Conservation (phyloP, 1,140 invertebrate genomes). For the Drosophila nebulosa region DNA sequence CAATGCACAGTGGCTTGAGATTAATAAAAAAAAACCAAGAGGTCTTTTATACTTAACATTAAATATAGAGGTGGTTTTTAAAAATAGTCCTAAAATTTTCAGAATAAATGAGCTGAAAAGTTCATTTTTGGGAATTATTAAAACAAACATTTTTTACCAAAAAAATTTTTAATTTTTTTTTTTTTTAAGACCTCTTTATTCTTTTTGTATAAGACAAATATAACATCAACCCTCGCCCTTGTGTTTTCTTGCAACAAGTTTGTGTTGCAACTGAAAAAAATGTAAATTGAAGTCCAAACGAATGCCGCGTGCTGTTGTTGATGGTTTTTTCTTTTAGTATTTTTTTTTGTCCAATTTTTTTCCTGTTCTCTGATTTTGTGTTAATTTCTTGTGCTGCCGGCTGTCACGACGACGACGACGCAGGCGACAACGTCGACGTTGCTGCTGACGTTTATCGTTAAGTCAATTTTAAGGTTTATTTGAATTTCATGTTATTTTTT, state of each 20-base stretch:
- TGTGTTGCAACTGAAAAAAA: slow-evolving; percentile 35
- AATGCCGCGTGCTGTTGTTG: neutral
- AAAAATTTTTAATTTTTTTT: too few species aligned
- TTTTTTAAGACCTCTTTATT: too few species aligned
- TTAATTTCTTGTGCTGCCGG: slow-evolving; percentile 56
- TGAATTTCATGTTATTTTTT: slow-evolving; percentile 62
- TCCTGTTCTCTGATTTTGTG: slow-evolving; percentile 39
- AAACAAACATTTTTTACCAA: too few species aligned
- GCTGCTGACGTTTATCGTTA: slow-evolving; percentile 39
- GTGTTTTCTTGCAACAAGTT: neutral
- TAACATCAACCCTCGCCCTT: slow-evolving; percentile 11
- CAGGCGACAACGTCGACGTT: neutral
- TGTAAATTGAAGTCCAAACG: neutral
- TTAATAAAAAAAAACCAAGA: neutral
- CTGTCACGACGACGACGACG: slow-evolving; percentile 19
- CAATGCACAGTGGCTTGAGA: neutral
- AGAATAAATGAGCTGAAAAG: too few species aligned
- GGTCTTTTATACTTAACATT: too few species aligned
- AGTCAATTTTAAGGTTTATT: slow-evolving; percentile 77
- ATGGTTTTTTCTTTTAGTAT: slow-evolving; percentile 18
- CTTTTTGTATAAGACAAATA: neutral
- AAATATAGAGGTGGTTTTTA: too few species aligned
- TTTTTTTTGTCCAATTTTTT: slow-evolving; percentile 33
- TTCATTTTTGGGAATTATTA: too few species aligned
- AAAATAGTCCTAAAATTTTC: too few species aligned